These are phyloP conservation scores for Lineus longissimus DNA, from an alignment of 1,140 invertebrate genomes.

Conservation along the genomic window DNA sequence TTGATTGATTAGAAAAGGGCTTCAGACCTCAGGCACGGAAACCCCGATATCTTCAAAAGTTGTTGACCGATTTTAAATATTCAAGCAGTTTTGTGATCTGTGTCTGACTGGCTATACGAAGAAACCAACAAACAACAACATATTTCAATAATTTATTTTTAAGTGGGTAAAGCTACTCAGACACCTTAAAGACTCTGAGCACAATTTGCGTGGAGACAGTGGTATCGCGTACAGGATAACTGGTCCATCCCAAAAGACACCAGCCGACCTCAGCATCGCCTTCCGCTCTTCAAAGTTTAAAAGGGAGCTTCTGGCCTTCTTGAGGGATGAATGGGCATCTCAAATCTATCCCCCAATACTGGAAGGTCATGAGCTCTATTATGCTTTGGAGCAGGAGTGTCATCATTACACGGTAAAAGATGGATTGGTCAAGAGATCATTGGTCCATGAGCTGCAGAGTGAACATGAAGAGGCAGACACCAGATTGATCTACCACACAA, in stretches of 20 bases:
- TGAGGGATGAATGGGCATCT: slow-evolving; percentile 8
- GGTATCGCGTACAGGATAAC: not conserved
- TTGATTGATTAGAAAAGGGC: too few species aligned
- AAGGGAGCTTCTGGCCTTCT: slow-evolving; percentile 7
- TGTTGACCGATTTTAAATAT: too few species aligned
- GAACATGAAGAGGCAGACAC: slow-evolving; percentile 16
- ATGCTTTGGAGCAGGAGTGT: slow-evolving; percentile 4
- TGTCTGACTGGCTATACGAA: too few species aligned
- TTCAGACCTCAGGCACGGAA: too few species aligned
- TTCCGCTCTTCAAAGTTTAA: slow-evolving; percentile 12
- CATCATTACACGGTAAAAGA: not conserved
- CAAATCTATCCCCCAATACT: not conserved
- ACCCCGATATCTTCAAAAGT: too few species aligned
- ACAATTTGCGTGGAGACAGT: not conserved
- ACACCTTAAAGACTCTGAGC: slow-evolving; percentile 15
- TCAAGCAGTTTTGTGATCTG: too few species aligned
- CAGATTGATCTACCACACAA: slow-evolving; percentile 2
- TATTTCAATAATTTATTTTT: too few species aligned
- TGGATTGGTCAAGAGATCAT: not conserved
- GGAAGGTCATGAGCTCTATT: not conserved
- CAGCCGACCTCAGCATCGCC: slow-evolving; percentile 3
- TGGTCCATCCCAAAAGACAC: not conserved
- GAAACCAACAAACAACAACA: too few species aligned
- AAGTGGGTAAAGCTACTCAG: too few species aligned
- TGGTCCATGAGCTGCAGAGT: not conserved